Evolutionary conservation across 92 coral and sea anemone genomes (phyloP).

Genomic region (Actinernus sp.): DNA sequence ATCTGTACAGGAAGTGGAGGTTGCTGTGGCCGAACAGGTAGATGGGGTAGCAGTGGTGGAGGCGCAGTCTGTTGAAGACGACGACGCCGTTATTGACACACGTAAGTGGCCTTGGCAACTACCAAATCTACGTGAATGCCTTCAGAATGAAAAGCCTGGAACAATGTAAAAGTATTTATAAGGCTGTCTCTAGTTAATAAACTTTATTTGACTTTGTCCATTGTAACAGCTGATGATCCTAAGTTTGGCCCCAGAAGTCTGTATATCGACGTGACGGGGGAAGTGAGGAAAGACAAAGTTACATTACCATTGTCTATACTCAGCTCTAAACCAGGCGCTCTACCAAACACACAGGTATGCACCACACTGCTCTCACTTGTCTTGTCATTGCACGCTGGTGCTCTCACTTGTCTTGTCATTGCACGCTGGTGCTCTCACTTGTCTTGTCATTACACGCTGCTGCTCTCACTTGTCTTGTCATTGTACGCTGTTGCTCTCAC

Average conservation of each 20-base stretch:
- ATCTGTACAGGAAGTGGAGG: conserved; percentile 77
- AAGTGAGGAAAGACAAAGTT: conserved; percentile 73
- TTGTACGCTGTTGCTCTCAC: no score
- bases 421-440: no score
- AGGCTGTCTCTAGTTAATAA: no score
- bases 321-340: conserved; percentile 93
- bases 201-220: no score
- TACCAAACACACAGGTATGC: conserved; percentile 90
- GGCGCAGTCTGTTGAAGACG: conserved; percentile 14
- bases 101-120: conserved; percentile 23
- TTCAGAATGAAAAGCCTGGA: no score
- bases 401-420: no score
- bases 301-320: conserved; percentile 81
- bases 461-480: no score
- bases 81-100: conserved; percentile 22
- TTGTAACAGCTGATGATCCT: conserved; percentile 46
- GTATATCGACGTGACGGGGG: conserved; percentile 95
- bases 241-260: conserved; percentile 81
- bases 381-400: no score
- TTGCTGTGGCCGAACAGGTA: conserved; percentile 26
- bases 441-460: no score
- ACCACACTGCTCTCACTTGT: not conserved
- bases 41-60: conserved; percentile 21
- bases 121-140: no score
- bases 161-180: no score